Evolutionary conservation across 2,113 vertebrate species (phyloP), one percentile per base, ranked within the genome.

Genomic region (Neopipo cinnamomea): DNA sequence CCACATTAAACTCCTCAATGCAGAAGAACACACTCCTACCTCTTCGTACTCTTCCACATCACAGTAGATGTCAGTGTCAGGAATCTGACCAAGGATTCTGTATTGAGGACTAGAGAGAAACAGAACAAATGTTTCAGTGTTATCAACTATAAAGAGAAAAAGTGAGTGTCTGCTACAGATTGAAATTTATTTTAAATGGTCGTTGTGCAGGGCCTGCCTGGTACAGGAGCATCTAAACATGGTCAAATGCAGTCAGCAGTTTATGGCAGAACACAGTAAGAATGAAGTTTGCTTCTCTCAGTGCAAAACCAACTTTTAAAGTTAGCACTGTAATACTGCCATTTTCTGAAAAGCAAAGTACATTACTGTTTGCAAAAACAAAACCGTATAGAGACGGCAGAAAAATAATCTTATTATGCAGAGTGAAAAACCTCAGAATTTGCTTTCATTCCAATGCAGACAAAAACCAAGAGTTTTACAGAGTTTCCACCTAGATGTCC

Each of bases 41-140:
- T 99, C 99, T 95, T 99, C 98, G 2, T 98, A 99, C 11, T 99
- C 98, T 3, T 99, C 98, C 95, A 99, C 98, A 21, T 99, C 98
- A 66, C 96, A 99, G 96, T 99, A 99, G 50, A 99, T 97, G 66
- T 98, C 99, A 1, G 99, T 99, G 82, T 97, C 96, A 1, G 98
- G 97, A 91, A 99, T 96, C 47, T 98, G 98, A 33, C 99, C 99
- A 83, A 99, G 98, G 93, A 99, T 93, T 90, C 97, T 98, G 91
- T 97, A 99, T 68, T 98, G 98, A 23, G 99, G 98, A 39, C 99
- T 99, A 93, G 33, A 94, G 71, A 96, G 46, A 91, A 94, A 97
- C 11, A 30, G 42, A 86, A 80, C 16, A 91, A 94, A 21, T 28
- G 50, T 58, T 83, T 78, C 33, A 42, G 15, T 70, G 55, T 77